Conservation (phyloP, 2,113 vertebrate species). For the Mormyrus iriodes region DNA sequence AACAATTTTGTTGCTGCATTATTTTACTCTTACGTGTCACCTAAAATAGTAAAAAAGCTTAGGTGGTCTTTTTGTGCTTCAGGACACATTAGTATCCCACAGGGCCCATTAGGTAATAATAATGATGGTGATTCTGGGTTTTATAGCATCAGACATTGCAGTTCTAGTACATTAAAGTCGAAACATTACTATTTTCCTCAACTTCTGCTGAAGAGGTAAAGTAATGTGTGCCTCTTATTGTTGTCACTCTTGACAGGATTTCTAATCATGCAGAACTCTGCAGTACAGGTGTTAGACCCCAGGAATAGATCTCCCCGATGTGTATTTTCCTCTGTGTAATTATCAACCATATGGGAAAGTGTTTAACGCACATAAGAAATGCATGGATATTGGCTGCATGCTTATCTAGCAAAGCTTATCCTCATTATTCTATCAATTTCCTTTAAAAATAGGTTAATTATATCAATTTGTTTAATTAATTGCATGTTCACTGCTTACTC, state of each 20-base stretch:
- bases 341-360: not conserved
- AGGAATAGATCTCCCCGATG: not conserved
- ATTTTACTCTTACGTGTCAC: not conserved
- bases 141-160: conserved; percentile 14
- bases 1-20: not conserved
- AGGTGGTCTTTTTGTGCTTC: not conserved
- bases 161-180: conserved; percentile 4
- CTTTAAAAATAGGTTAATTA: not conserved
- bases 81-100: conserved; percentile 18
- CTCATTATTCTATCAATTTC: not conserved
- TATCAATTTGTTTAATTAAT: conserved; percentile 8
- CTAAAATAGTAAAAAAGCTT: conserved; percentile 10
- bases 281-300: not conserved
- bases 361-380: not conserved
- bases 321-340: not conserved
- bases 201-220: not conserved
- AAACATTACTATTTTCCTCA: not conserved
- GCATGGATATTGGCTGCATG: not conserved
- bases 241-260: not conserved
- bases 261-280: not conserved
- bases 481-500: not conserved
- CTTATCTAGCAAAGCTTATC: not conserved
- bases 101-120: conserved; percentile 22
- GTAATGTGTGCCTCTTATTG: not conserved
- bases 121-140: conserved; percentile 16